Base-by-base conservation (phyloP, 1,140 invertebrate species). In the Papilio dardanus region DNA sequence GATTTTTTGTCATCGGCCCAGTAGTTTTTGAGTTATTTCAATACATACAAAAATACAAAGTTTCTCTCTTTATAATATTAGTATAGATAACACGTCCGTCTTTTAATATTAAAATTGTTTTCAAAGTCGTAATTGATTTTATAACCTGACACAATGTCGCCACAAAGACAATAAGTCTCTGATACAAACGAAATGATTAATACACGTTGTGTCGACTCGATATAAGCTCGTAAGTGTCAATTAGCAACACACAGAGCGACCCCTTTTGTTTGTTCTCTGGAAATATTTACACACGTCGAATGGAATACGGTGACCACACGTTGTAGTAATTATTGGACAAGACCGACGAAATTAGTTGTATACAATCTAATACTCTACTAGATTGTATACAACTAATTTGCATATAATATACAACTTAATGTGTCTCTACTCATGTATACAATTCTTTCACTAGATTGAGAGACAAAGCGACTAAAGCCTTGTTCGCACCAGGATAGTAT, bases 151-250 rank as follows among this genome's bases (percentile, higher is more conserved):
- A 66, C 65, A 66, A 71, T 40, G 24, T 46, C 42, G 42, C 3
- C n/a, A 33, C 46, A 33, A 58, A 21, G 31, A 46, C 71, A 54
- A 74, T 42, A 65, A 74, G 42, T 28, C 37, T 58, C 31, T 40
- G 37, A 54, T 73, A 76, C 73, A 58, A 40, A 77, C 74, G 46
- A 50, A 74, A 74, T 74, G 74, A 77, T 77, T 77, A 74, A 77
- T 69, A 40, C n/a, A n/a, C n/a, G n/a, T n/a, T n/a, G 71, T 74
- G 40, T 74, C 62, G 71, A 74, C 62, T 73, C 66, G 65, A 74
- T 76, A 73, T 73, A 54, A 54, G 71, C 46, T 33, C 46, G 46
- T 73, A 58, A 73, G 71, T 73, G 71, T 54, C 71, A 73, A 73
- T 73, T 73, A 73, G 71, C 46, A 33, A 54, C 71, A 54, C 46